Percentiles rank a stretch among this genome's conserved stretches.
phyloP scores from a whole-genome alignment of 2,888 invertebrate species.

The Pollenia angustigena region DNA sequence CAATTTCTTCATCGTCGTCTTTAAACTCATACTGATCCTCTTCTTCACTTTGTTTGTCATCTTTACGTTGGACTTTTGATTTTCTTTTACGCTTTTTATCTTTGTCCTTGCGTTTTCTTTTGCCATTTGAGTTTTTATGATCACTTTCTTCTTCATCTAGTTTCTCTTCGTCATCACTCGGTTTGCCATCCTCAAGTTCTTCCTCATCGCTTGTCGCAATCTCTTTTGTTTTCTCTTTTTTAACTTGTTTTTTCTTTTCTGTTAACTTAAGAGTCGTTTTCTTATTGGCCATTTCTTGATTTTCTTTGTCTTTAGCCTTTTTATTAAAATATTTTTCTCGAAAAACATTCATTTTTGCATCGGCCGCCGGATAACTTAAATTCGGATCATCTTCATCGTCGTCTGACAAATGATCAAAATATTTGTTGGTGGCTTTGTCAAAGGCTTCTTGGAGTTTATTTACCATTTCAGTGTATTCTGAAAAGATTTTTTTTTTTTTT shows the following conservation, averaged over 20 bases:
- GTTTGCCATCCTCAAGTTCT: slow-evolving; percentile 75
- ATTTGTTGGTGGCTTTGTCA: slow-evolving; percentile 92
- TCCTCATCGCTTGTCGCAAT: slow-evolving; percentile 77
- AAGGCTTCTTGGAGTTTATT: slow-evolving; percentile 92
- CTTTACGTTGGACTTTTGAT: slow-evolving; percentile 78
- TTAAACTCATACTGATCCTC: slow-evolving; percentile 69
- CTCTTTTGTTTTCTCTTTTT: slow-evolving; percentile 72
- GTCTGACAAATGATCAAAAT: slow-evolving; percentile 91
- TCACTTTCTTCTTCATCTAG: slow-evolving; percentile 68
- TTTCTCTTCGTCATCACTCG: slow-evolving; percentile 72
- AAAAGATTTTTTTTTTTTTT: slow-evolving; percentile 73
- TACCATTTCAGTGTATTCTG: slow-evolving; percentile 95
- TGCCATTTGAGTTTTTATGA: slow-evolving; percentile 80
- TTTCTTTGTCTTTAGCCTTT: slow-evolving; percentile 79
- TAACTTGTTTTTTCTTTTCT: slow-evolving; percentile 68
- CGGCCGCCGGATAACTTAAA: slow-evolving; percentile 86
- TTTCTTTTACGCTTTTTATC: slow-evolving; percentile 83
- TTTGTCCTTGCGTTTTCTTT: slow-evolving; percentile 84
- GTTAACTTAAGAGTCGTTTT: slow-evolving; percentile 60
- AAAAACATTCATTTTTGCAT: slow-evolving; percentile 84
- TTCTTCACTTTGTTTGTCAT: slow-evolving; percentile 67
- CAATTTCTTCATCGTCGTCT: slow-evolving; percentile 63
- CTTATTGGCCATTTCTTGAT: slow-evolving; percentile 61
- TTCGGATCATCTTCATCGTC: slow-evolving; percentile 93
- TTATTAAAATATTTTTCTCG: slow-evolving; percentile 84